Base-by-base conservation (phyloP, 2,888 invertebrate genomes). In the Leucoma salicis region DNA sequence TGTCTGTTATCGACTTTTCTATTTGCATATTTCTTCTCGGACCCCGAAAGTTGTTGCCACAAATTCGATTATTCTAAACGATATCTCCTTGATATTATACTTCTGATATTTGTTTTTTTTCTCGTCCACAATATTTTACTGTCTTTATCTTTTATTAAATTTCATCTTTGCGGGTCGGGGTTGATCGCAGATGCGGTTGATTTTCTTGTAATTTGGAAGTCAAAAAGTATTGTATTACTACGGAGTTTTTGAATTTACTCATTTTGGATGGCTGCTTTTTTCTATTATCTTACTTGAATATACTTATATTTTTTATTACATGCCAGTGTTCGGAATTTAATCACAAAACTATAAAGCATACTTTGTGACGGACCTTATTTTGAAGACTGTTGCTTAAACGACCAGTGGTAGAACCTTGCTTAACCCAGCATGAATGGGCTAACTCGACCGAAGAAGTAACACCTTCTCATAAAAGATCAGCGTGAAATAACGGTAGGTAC, bases 21-120 rank as follows among this genome's bases (percentile, higher is more conserved):
- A 78, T 78, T 78, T 76, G 72, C 78, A 78, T 78, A 75, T n/a
- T n/a, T n/a, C 72, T 69, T 66, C 63, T 54, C 58, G 44, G 50
- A 44, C 40, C 50, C 48, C 35, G 34, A 38, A 27, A 44, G 28
- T 29, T 25, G 2, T 68, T 53, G 51, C 39, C 56, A 59, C 63
- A 65, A 65, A 76, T 76, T 74, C 72, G 75, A 78, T 78, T 76
- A 76, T 75, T 70, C 67, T 57, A 60, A 66, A 67, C 60, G 74
- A 73, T 72, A 74, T 72, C 66, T 58, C 42, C 52, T 37, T 48
- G 61, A 68, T 71, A 72, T 66, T 71, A 68, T 70, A 66, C 67
- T 66, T 51, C 49, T 57, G 68, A 73, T 74, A 75, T 77, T 74
- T 76, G 73, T 70, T 73, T 71, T 70, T 73, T 72, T 70, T 29